Evolutionary conservation across 1,140 invertebrate species (phyloP), one percentile per base, ranked within the genome.

Genomic region (Neuroterus valhalla): DNA sequence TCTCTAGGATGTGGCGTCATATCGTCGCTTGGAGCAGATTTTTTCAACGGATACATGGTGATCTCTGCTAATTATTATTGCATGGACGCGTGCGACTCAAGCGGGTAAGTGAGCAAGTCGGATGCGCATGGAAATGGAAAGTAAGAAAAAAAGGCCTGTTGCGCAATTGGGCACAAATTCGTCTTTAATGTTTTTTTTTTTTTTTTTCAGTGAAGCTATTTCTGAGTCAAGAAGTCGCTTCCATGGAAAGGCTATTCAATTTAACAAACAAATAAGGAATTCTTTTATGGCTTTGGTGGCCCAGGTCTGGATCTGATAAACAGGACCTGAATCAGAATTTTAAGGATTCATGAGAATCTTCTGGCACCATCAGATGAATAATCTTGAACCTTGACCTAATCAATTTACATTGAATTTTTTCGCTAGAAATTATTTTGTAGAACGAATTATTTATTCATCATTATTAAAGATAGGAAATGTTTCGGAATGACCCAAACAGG

Each of bases 361-460:
- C 26, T 62, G 55, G 55, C 26, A 23, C 55, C 55, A 62, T 62
- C 55, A 23, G 23, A 62, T 62, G 52, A 23, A 21, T 17, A 50
- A 50, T 10, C 17, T 19, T 2, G 31, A 38, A 8, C 31, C 31
- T 38, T 38, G 31, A 38, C 31, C 31, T 38, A 38, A 38, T 38
- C 10, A 5, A 10, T 38, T 38, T 38, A 1, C 31, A 1, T 38
- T 38, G 31, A 38, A 38, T 38, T 8, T 10, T 38, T 38, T 38
- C n/a, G 10, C 5, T 38, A 8, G 10, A 38, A 8, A 38, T 38
- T 10, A 1, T 38, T 8, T 8, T 8, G 31, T 5, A 5, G 10
- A 8, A 38, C n/a, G n/a, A n/a, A n/a, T n/a, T n/a, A n/a, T n/a
- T 38, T 38, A 38, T 38, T 38, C 1, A 38, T 38, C 10, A 5